A percentile compares a stretch with the other conserved stretches of the same genome.
Evolutionary conservation across 35 echinoderm and acorn worm genomes (phyloP).

Genomic region (Diadema setosum): DNA sequence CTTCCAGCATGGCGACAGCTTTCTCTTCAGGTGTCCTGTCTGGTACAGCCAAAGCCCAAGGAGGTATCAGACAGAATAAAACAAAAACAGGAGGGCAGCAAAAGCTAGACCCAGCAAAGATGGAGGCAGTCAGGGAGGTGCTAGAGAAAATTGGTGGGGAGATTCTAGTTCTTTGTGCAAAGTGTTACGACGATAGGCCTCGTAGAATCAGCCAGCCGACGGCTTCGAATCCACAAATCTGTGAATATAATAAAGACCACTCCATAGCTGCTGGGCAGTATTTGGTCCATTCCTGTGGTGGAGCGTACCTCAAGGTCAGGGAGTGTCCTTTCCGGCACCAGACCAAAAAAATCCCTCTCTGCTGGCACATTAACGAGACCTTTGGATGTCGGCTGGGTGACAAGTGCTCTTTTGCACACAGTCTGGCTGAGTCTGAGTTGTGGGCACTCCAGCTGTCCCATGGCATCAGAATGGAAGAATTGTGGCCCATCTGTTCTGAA

Average conservation of each 20-base stretch:
- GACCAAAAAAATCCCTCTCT: slow-evolving; percentile 4
- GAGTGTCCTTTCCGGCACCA: slow-evolving; percentile 33
- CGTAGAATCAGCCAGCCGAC: slow-evolving; percentile 25
- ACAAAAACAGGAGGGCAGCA: neutral
- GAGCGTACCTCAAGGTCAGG: slow-evolving; percentile 35
- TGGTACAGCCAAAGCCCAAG: neutral
- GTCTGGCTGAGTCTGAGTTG: slow-evolving; percentile 23
- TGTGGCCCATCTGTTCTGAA: neutral
- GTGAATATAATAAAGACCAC: slow-evolving; percentile 30
- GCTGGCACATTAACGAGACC: slow-evolving; percentile 34
- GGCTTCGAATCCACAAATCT: neutral
- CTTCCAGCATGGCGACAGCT: too few species aligned
- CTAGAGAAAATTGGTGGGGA: neutral
- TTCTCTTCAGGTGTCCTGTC: too few species aligned
- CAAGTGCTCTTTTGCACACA: slow-evolving; percentile 76
- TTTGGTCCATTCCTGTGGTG: slow-evolving; percentile 25
- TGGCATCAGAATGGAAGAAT: neutral
- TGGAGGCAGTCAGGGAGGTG: neutral
- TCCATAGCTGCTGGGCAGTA: slow-evolving; percentile 12
- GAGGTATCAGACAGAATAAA: neutral
- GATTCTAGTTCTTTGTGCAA: neutral
- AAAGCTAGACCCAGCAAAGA: neutral
- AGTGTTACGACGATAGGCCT: slow-evolving; percentile 61
- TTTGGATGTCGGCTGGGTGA: slow-evolving; percentile 52
- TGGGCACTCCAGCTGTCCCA: neutral